These are phyloP conservation scores for Hyposoter didymator DNA, from an alignment of 2,888 invertebrate genomes.

Conservation along the genomic window DNA sequence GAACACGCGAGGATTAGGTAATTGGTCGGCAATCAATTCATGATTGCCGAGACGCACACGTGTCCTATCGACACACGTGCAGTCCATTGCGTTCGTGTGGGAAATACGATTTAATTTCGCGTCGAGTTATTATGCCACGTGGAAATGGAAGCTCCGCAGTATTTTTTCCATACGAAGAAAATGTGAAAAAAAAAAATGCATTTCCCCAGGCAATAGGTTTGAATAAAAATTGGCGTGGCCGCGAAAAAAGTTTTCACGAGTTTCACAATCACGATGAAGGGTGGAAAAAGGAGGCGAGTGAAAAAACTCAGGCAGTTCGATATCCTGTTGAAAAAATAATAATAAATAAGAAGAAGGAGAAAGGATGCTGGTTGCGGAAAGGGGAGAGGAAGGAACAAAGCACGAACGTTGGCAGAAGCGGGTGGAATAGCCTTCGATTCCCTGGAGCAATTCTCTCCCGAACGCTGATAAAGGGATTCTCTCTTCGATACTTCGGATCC, in stretches of 20 bases:
- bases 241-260: conserved; percentile 1
- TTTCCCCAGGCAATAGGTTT: background rate
- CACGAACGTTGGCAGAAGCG: background rate
- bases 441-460: conserved; percentile 52
- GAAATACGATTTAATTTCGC: background rate
- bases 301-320: conserved; percentile 36
- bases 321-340: conserved; percentile 26
- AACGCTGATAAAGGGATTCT: conserved; percentile 47
- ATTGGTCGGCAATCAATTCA: conserved; percentile 42
- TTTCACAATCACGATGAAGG: conserved; percentile 14
- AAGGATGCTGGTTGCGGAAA: background rate
- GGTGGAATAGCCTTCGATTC: conserved; percentile 48
- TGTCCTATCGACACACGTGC: no score
- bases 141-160: background rate
- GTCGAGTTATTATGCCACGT: background rate
- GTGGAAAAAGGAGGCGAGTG: background rate
- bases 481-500: conserved; percentile 41
- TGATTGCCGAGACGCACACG: conserved; percentile 27
- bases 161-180: background rate
- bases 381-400: conserved; percentile 39
- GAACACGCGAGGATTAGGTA: conserved; percentile 20
- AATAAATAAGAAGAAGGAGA: background rate
- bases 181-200: background rate
- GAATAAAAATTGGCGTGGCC: background rate
- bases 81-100: no score